Evolutionary conservation across 2,113 vertebrate genomes (phyloP).

Genomic region (Epinephelus moara): DNA sequence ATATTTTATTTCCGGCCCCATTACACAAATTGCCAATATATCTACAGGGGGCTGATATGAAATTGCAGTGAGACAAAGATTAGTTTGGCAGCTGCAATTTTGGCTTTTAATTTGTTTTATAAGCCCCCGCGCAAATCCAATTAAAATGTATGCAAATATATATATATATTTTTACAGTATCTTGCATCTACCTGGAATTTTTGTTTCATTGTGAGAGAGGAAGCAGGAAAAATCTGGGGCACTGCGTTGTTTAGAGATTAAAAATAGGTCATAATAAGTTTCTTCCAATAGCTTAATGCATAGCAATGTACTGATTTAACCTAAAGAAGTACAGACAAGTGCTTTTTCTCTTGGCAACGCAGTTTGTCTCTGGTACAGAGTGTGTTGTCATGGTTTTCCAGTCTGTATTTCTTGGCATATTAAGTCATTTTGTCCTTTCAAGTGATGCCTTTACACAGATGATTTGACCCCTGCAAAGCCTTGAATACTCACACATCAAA

Average conservation of each 20-base stretch:
- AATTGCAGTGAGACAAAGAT: background rate
- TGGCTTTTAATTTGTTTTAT: background rate
- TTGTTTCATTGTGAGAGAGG: background rate
- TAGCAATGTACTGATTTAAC: background rate
- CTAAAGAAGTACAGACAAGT: background rate
- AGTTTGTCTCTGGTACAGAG: background rate
- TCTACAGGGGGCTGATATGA: conserved; percentile 15
- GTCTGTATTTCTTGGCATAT: background rate
- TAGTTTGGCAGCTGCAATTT: background rate
- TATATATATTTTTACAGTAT: background rate
- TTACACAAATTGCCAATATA: conserved; percentile 11
- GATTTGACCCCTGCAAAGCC: background rate
- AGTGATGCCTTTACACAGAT: background rate
- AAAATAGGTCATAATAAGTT: background rate
- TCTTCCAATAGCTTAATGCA: background rate
- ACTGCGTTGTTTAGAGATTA: background rate
- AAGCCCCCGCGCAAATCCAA: background rate
- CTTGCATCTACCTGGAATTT: background rate
- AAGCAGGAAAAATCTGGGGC: background rate
- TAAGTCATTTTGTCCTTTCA: background rate
- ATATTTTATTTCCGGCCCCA: background rate
- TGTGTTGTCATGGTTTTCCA: background rate
- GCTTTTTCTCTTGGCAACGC: too few species aligned
- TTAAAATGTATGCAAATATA: background rate
- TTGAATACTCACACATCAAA: background rate